A percentile compares a stretch with the other conserved stretches of the same genome.
Evolutionary conservation across 2,888 invertebrate genomes (phyloP).

Genomic region (Philhelius pedissequus): DNA sequence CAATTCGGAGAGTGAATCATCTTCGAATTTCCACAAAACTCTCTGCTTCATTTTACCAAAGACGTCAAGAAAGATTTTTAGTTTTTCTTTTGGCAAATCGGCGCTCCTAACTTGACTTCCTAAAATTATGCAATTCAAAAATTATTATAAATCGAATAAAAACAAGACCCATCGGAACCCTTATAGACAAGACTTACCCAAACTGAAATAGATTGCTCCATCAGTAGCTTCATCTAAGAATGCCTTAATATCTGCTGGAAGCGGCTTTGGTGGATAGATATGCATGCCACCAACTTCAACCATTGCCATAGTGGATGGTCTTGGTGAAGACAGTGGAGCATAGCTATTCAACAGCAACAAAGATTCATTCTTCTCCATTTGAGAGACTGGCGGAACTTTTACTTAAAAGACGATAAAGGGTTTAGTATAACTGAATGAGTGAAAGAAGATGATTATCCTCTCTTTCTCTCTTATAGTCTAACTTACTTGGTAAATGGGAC

Average conservation of each 20-base stretch:
- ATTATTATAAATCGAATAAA: too few relatives aligned
- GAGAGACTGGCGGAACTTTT: constrained; percentile 76
- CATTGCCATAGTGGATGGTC: constrained; percentile 78
- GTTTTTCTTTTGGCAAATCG: constrained; percentile 77
- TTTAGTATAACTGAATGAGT: too few relatives aligned
- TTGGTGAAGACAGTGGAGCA: constrained; percentile 78
- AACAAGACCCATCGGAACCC: too few relatives aligned
- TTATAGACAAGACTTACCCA: constrained; percentile 71
- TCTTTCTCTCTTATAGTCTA: too few relatives aligned
- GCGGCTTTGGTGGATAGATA: constrained; percentile 77
- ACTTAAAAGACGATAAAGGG: constrained; percentile 66
- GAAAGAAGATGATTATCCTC: too few relatives aligned
- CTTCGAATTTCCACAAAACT: constrained; percentile 80
- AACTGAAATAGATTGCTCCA: constrained; percentile 80
- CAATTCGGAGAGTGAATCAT: constrained; percentile 75
- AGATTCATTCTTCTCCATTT: constrained; percentile 79
- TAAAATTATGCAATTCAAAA: too few relatives aligned
- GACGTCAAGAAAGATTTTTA: constrained; percentile 77
- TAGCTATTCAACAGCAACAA: constrained; percentile 80
- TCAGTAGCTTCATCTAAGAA: constrained; percentile 78
- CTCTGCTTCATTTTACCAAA: constrained; percentile 78
- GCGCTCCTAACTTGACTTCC: constrained; percentile 79
- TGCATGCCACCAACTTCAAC: too few relatives aligned
- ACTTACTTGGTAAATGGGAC: constrained; percentile 70
- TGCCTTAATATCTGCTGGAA: constrained; percentile 76